Conservation (phyloP, 2,113 vertebrate genomes). For the Felis catus region F.catus_Fca126_mat1.0 CM031412.1:159370001-159370500, state of each 20-base stretch:
- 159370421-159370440: background rate
- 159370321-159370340: background rate
- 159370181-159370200: background rate
- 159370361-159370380: background rate
- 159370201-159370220: background rate
- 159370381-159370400: background rate
- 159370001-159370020: background rate
- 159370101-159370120: background rate
- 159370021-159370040: background rate
- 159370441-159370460: background rate
- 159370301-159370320: rapidly evolving
- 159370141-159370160: background rate
- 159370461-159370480: background rate
- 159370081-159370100: background rate
- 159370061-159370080: background rate
- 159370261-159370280: background rate
- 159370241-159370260: background rate
- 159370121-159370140: background rate
- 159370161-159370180: background rate
- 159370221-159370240: background rate
- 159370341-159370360: background rate
- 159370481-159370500: background rate
- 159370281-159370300: background rate
- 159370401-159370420: background rate
- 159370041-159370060: background rate